Evolutionary conservation across 2,797 vertebrate genomes (phyloP).

Genomic region (Rhincodon typus): DNA sequence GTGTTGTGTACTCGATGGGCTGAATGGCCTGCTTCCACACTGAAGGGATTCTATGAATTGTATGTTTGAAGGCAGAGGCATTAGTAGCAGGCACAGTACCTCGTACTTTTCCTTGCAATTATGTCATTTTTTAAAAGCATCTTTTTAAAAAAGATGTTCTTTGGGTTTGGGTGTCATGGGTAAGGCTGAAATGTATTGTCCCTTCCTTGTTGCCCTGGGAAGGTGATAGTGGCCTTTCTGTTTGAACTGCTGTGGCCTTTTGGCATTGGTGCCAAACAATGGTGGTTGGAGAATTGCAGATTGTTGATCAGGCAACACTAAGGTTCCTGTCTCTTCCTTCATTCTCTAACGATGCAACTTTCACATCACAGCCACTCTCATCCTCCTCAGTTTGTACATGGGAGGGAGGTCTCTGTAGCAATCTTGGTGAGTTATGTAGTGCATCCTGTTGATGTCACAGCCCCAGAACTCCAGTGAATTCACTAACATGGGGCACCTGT

Average conservation of each 20-base stretch:
- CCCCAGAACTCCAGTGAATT: neutral
- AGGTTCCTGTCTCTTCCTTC: neutral
- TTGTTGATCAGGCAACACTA: neutral
- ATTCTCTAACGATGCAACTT: neutral
- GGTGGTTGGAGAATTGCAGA: neutral
- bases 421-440: neutral
- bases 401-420: too few species aligned
- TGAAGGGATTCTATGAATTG: neutral
- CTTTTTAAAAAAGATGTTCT: neutral
- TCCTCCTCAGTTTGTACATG: neutral
- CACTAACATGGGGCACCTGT: neutral
- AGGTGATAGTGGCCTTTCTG: neutral
- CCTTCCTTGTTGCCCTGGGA: neutral
- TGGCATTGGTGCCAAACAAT: neutral
- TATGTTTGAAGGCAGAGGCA: neutral
- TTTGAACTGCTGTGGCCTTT: neutral
- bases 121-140: neutral
- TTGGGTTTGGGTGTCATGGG: neutral
- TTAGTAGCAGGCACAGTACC: neutral
- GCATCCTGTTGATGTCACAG: too few species aligned
- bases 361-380: neutral
- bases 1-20: too few species aligned
- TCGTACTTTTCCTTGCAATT: too few species aligned
- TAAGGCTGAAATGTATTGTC: neutral
- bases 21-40: too few species aligned